Evolutionary conservation across 2,797 vertebrate genomes (phyloP).

Genomic region (Menidia menidia): DNA sequence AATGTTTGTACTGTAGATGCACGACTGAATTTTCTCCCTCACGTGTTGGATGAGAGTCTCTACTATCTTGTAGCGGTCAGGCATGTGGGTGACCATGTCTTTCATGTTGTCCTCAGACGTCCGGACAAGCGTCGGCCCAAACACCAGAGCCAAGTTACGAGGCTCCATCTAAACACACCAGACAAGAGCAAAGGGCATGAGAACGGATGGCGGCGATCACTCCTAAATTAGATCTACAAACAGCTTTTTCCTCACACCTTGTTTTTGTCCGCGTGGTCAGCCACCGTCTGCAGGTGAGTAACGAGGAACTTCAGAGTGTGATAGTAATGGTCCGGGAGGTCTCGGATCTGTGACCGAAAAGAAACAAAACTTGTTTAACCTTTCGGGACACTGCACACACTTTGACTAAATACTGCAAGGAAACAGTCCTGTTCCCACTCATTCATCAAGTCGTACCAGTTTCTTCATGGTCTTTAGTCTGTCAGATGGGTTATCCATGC

Average conservation of each 20-base stretch:
- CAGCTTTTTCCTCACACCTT: slow-evolving; percentile 82
- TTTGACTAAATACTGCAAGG: neutral
- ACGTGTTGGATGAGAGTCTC: slow-evolving; percentile 98
- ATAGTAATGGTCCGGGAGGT: slow-evolving; percentile 94
- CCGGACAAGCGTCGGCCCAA: slow-evolving; percentile 94
- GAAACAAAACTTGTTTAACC: slow-evolving; percentile 36
- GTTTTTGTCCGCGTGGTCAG: slow-evolving; percentile 94
- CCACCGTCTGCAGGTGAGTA: slow-evolving; percentile 93
- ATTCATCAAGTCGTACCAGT: slow-evolving; percentile 79
- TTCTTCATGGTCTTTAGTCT: slow-evolving; percentile 94
- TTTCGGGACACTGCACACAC: neutral
- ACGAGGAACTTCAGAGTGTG: slow-evolving; percentile 96
- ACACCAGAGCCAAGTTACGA: slow-evolving; percentile 95
- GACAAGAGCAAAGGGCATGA: neutral
- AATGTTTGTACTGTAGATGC: neutral
- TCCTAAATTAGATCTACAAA: neutral
- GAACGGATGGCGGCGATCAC: fast-evolving
- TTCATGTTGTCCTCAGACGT: slow-evolving; percentile 99
- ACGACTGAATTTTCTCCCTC: slow-evolving; percentile 71
- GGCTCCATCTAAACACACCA: slow-evolving; percentile 91
- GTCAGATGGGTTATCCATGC: slow-evolving; percentile 90
- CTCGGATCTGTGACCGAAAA: slow-evolving; percentile 85
- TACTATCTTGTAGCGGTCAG: slow-evolving; percentile 97
- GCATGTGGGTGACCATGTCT: slow-evolving; percentile 99
- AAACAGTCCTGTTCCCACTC: neutral